Base-by-base conservation (phyloP, 2,888 invertebrate genomes). In the Folsomia candida region DNA sequence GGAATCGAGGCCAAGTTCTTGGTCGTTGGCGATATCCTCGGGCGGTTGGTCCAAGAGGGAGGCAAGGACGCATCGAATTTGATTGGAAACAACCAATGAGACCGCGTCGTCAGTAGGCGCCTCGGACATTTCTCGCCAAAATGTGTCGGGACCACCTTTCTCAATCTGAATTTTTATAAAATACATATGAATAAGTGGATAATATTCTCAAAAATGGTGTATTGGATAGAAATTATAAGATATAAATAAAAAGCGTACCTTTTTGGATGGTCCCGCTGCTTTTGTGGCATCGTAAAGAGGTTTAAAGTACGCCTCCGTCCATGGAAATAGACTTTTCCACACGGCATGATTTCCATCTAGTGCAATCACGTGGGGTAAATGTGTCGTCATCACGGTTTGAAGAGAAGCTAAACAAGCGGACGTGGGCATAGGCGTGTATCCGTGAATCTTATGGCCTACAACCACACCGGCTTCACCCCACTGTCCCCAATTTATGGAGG, bases 401-500 rank as follows among this genome's bases (percentile, higher is more conserved):
- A 54, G 54, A 6, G 54, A 18, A 20, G 18, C 22, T 18, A 54
- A 22, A n/a, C 54, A 18, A 20, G 64, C 67, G 14, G 54, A 27
- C 3, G 66, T 64, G 3, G 60, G 24, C 4, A 72, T 25, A 1
- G 72, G 72, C 11, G 28, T 51, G 29, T 68, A n/a, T 1, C 72
- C 72, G 18, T 29, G 62, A 2, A 72, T 29, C 22, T 68, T 64
- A 1, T 67, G 1, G 26, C 66, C 68, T 2, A 67, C 69, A 1
- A 67, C 69, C 3, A 72, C 59, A 4, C 72, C 72, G 1, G 70
- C 72, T 51, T 72, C 60, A 9, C 72, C 72, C 72, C 72, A 72
- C n/a, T 67, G 62, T 6, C 69, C 72, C 72, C 72, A 72, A 27
- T 72, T 70, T n/a, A 72, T 61, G 2, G 64, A 62, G 1, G 37